These are phyloP conservation scores for Drepana arcuata DNA, from an alignment of 1,140 invertebrate species.

Conservation along the genomic window DNA sequence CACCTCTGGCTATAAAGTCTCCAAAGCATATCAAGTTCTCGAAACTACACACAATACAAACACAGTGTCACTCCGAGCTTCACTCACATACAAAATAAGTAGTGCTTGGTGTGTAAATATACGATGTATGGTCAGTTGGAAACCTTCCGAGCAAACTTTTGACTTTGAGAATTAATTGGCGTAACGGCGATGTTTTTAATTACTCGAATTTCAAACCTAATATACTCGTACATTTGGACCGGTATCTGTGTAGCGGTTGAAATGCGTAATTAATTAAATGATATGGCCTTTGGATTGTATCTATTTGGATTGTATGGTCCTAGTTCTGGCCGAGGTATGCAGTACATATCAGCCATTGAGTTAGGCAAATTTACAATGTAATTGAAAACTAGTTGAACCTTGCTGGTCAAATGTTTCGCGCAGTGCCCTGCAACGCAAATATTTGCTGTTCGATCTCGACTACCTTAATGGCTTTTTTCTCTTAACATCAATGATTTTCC, in stretches of 20 bases:
- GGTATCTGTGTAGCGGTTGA: not conserved
- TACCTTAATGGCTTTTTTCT: no score
- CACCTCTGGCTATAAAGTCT: constrained; percentile 35
- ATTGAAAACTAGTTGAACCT: not conserved
- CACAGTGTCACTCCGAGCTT: constrained; percentile 3
- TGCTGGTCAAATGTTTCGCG: not conserved
- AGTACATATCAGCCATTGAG: no score
- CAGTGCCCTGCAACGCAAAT: no score
- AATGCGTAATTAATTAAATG: not conserved
- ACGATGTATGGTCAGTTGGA: constrained; percentile 16
- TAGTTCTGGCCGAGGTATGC: no score
- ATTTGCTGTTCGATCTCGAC: no score
- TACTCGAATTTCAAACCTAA: constrained; percentile 31
- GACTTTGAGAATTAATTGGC: constrained; percentile 63
- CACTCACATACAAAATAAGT: no score
- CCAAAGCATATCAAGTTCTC: constrained; percentile 38
- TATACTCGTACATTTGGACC: constrained; percentile 26
- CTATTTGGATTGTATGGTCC: no score
- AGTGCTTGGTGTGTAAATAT: no score
- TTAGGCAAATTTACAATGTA: no score
- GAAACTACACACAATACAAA: constrained; percentile 14
- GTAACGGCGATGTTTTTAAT: constrained; percentile 54
- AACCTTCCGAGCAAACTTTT: constrained; percentile 32
- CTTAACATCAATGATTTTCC: no score
- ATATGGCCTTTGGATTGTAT: not conserved